Percentiles rank a stretch among this genome's conserved stretches.
phyloP scores from a whole-genome alignment of 2,113 vertebrate species.

The Hucho hucho region DNA sequence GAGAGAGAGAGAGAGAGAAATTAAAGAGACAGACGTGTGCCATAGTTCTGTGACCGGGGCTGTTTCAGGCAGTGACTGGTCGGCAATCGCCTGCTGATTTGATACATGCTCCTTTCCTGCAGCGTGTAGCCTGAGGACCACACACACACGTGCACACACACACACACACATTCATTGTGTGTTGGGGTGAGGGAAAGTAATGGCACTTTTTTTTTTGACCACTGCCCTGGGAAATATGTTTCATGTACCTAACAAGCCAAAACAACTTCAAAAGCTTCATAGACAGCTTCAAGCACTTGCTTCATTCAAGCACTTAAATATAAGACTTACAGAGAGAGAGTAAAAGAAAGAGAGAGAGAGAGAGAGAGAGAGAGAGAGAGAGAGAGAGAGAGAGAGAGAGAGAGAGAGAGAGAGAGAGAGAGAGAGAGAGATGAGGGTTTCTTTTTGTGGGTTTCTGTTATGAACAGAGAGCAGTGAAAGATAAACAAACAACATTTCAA shows the following conservation, averaged over 20 bases:
- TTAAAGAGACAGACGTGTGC: too few species aligned
- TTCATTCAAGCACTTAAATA: conserved; percentile 35
- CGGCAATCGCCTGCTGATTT: conserved; percentile 32
- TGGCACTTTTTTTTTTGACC: conserved; percentile 64
- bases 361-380: not conserved
- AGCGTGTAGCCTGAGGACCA: conserved; percentile 31
- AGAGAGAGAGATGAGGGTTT: conserved; percentile 13
- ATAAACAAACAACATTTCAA: conserved; percentile 60
- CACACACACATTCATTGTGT: conserved; percentile 28
- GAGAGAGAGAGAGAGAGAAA: not conserved
- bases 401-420: not conserved
- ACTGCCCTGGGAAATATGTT: conserved; percentile 58
- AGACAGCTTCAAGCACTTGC: conserved; percentile 47
- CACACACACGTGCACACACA: too few species aligned
- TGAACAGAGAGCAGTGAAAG: conserved; percentile 42
- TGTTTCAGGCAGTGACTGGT: not conserved
- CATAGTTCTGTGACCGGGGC: not conserved
- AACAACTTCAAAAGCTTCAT: conserved; percentile 38
- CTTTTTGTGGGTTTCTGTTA: conserved; percentile 39
- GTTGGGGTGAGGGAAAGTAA: conserved; percentile 17
- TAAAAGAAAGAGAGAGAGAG: not conserved
- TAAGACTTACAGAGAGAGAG: not conserved
- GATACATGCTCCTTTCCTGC: conserved; percentile 33
- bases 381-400: not conserved
- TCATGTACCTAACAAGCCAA: conserved; percentile 34